Evolutionary conservation across 2,888 invertebrate species (phyloP), one percentile per base, ranked within the genome.

Genomic region (Cataglyphis rosenhaueri): DNA sequence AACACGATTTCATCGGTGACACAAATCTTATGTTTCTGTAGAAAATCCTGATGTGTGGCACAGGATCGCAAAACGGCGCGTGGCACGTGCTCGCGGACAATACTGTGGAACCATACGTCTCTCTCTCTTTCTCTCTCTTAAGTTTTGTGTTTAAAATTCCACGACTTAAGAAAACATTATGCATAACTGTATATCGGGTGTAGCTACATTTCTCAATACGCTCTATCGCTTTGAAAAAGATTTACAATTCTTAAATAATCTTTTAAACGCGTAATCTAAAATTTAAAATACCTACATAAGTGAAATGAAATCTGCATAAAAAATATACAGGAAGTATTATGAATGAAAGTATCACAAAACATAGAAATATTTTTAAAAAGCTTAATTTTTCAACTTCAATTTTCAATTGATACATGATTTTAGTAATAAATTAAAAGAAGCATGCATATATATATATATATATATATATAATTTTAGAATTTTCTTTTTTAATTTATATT

Each of bases 1-100:
- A 88, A 87, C 88, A 88, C 85, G 81, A 41, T 84, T 74, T 86
- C 87, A 81, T 86, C 85, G 84, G 57, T 73, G 83, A 88, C 87
- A 84, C 86, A 85, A 87, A 89, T 89, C 88, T 83, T 73, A 44
- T 62, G 65, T 87, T 87, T 81, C 83, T 68, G 15, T 82, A 59
- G 82, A 88, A 82, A 76, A 81, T 81, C 48, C 66, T 71, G 64
- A 18, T 6, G 29, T 44, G 21, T 59, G 32, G 21, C 44, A 10
- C 68, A 25, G 70, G 57, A 57, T 29, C 48, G 29, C 66, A 21
- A 71, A 44, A 73, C 64, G 52, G 62, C 38, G 29, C 66, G 52
- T 25, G 78, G 59, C 82, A 78, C 88, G 86, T 84, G 88, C 86
- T 83, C 9, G 61, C 9, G 52, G 71, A 32, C 64, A 79, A 82